phyloP scores from a whole-genome alignment of 2,113 vertebrate genomes.

The Bubo scandiacus region DNA sequence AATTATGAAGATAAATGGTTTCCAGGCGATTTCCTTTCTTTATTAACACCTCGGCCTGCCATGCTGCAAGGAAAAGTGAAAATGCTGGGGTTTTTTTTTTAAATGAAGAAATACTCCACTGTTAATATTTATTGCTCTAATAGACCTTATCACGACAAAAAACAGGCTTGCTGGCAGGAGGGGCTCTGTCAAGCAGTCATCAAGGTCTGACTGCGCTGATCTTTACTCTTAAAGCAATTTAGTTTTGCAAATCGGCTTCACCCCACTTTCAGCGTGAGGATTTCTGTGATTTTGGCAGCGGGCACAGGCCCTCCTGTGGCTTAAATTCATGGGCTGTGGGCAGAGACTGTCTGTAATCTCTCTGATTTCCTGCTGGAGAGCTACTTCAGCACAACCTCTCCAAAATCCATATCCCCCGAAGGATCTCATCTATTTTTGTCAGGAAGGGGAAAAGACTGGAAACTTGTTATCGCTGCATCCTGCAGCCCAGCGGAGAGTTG shows the following conservation, averaged over 20 bases:
- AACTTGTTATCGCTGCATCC: neutral
- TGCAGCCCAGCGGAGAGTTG: neutral
- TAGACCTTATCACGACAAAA: neutral
- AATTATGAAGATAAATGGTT: neutral
- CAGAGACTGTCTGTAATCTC: neutral
- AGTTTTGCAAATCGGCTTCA: neutral
- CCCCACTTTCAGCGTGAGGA: neutral
- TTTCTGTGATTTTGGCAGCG: neutral
- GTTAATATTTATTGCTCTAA: neutral
- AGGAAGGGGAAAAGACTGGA: neutral
- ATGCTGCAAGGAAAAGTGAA: neutral
- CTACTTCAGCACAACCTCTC: neutral
- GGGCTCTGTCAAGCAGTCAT: neutral
- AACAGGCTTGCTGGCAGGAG: neutral
- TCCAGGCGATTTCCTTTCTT: neutral
- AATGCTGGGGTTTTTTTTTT: neutral
- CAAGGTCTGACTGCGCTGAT: neutral
- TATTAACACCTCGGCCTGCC: neutral
- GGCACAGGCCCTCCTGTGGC: fast-evolving
- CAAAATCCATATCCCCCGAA: neutral
- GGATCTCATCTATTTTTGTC: neutral
- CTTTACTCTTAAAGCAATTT: neutral
- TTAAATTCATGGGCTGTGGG: neutral
- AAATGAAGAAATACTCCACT: neutral
- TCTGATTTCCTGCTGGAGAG: neutral